Base-by-base conservation (phyloP, 2,888 invertebrate species). In the Pandemis heparana region DNA sequence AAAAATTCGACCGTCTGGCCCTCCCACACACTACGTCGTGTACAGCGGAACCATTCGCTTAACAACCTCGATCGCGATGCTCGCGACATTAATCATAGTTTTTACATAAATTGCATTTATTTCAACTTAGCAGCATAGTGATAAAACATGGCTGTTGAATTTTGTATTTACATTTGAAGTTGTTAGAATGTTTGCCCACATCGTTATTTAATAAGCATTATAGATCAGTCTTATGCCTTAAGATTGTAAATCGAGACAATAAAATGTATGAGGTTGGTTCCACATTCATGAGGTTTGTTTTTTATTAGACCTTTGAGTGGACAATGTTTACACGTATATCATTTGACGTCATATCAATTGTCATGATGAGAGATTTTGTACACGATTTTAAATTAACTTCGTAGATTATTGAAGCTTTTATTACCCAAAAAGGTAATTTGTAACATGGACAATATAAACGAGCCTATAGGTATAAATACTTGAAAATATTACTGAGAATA, bases 121-220 rank as follows among this genome's bases (percentile, higher is more conserved):
- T 83, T 85, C 73, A 77, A 77, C 76, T 79, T 83, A 83, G 80
- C 81, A 77, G 82, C 79, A 76, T 81, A 91, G 90, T 92, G 89
- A 92, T 92, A 89, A 86, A 90, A 87, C 81, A 91, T 93, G 94
- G 93, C 94, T 94, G 94, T 94, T 92, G 85, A 92, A 88, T 90
- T 91, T 91, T 90, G 85, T 89, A 90, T 84, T 83, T 87, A 88
- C 85, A 86, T 89, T 87, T 84, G 87, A 87, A 86, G 87, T 92
- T 91, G 89, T 93, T 92, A 87, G 89, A 87, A 84, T 81, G 83
- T 83, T 87, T 87, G 85, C 85, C 83, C 80, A 83, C 90, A 86
- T 87, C 80, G 86, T 87, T 90, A 85, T 87, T 88, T 77, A 69
- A 75, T 79, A 77, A 77, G 75, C 77, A 74, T 76, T 76, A 83